A percentile compares a stretch with the other conserved stretches of the same genome.
Conservation (phyloP, 2,113 vertebrate genomes). For the Gobio gobio region DNA sequence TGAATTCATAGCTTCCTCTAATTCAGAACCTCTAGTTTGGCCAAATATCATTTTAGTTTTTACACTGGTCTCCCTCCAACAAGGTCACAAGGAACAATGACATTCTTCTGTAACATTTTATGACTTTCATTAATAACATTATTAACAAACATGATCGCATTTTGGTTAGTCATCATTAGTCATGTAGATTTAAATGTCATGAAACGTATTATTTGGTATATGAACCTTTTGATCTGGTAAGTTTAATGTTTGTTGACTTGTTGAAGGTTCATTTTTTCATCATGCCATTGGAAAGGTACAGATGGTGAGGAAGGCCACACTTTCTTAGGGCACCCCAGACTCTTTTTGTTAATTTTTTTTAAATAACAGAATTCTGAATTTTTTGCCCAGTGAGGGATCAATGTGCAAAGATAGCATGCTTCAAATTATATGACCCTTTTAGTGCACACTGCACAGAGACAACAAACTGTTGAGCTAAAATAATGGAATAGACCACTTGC, state of each 20-base stretch:
- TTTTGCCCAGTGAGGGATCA: background rate
- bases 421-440: constrained; percentile 7
- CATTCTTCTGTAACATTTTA: background rate
- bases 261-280: background rate
- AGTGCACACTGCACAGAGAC: background rate
- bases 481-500: background rate
- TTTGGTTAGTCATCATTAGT: background rate
- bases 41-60: background rate
- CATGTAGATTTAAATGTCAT: background rate
- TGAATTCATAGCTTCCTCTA: background rate
- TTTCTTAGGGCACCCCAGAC: background rate
- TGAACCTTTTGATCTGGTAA: background rate
- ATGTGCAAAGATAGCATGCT: constrained; percentile 9
- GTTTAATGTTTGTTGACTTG: background rate
- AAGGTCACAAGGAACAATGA: background rate
- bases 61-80: background rate
- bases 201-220: background rate
- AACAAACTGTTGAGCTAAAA: background rate
- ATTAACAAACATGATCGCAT: background rate
- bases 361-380: background rate
- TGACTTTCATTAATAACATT: background rate
- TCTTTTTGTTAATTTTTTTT: background rate
- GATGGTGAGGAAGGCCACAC: background rate
- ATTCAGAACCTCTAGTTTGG: background rate
- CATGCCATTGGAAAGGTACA: background rate